phyloP scores from a whole-genome alignment of 2,797 vertebrate genomes.

The Darevskia nairensis region DNA sequence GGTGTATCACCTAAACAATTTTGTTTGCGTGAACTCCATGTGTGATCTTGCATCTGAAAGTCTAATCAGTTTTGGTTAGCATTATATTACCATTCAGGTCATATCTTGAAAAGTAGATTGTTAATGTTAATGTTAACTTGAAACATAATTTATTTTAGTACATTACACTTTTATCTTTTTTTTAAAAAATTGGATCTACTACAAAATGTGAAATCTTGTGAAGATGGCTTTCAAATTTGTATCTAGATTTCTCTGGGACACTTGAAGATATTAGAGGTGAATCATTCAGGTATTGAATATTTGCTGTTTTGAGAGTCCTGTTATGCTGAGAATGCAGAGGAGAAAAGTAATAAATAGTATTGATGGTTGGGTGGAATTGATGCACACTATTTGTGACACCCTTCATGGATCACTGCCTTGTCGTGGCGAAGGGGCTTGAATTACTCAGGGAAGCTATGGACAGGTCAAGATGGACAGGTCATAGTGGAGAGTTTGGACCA shows the following conservation, averaged over 20 bases:
- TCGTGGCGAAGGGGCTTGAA: too few species aligned
- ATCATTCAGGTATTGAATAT: not conserved
- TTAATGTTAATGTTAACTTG: not conserved
- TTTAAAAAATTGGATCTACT: not conserved
- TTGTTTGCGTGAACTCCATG: not conserved
- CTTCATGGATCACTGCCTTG: too few species aligned
- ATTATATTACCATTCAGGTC: not conserved
- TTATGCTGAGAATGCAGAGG: not conserved
- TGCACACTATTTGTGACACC: not conserved
- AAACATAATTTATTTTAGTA: conserved; percentile 9
- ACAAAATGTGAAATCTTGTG: not conserved
- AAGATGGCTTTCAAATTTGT: not conserved
- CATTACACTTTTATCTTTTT: not conserved
- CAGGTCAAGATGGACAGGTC: too few species aligned
- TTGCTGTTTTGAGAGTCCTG: not conserved
- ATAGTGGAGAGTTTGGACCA: too few species aligned
- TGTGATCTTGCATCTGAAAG: not conserved
- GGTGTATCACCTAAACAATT: not conserved
- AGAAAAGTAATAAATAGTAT: not conserved
- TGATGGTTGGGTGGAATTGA: not conserved
- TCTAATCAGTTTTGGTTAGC: conserved; percentile 22
- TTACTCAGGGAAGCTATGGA: too few species aligned
- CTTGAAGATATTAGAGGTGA: not conserved
- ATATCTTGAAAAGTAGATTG: not conserved
- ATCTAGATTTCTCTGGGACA: not conserved